Percentiles rank a stretch among this genome's conserved stretches.
phyloP scores from a whole-genome alignment of 1,140 invertebrate genomes.

The Caenorhabditis latens region DNA sequence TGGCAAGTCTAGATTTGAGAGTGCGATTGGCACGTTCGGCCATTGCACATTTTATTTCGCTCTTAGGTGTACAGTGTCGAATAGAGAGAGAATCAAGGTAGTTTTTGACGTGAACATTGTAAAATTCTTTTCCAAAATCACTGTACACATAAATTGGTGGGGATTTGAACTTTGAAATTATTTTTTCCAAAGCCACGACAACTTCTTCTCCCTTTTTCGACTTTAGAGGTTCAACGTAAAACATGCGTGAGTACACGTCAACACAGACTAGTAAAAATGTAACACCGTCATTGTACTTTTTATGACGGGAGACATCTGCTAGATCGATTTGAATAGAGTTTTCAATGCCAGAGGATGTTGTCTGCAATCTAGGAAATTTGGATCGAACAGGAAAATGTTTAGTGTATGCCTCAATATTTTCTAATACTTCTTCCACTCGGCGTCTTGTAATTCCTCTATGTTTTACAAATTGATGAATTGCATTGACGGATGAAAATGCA shows the following conservation, averaged over 20 bases:
- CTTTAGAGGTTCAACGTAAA: neutral
- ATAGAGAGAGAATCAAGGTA: neutral
- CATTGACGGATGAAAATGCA: neutral
- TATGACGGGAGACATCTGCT: neutral
- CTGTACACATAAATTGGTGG: conserved; percentile 2
- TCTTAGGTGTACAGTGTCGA: conserved; percentile 4
- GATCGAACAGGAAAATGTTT: neutral
- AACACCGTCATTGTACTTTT: neutral
- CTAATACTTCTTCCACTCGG: neutral
- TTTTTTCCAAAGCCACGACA: neutral
- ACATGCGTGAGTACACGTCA: neutral
- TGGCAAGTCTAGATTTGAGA: neutral
- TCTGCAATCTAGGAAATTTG: neutral
- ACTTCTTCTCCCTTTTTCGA: neutral
- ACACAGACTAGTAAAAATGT: conserved; percentile 5
- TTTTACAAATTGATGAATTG: neutral
- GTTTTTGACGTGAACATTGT: neutral
- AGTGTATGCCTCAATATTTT: neutral
- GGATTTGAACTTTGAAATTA: neutral
- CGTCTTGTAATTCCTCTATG: neutral
- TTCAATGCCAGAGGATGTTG: neutral
- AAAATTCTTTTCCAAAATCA: conserved; percentile 17
- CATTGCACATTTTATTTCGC: neutral
- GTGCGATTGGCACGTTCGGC: neutral
- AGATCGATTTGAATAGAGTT: neutral